These are phyloP conservation scores for Harpagus bidentatus DNA, from an alignment of 2,113 vertebrate species.

Conservation along the genomic window DNA sequence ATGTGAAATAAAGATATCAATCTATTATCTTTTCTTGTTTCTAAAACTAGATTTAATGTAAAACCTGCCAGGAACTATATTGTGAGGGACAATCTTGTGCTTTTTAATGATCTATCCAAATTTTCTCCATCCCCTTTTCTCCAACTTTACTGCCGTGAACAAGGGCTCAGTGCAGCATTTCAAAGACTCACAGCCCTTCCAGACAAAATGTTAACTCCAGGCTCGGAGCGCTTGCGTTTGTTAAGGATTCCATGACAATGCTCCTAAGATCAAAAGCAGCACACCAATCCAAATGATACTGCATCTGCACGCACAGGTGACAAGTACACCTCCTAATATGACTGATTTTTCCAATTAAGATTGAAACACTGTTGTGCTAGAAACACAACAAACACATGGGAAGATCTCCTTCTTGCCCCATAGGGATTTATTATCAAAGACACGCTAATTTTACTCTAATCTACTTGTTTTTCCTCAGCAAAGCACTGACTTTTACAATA, in stretches of 20 bases:
- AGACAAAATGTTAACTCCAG: not conserved
- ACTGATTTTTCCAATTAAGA: constrained; percentile 41
- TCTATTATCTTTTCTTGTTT: not conserved
- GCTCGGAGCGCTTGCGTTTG: not conserved
- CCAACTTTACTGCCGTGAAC: not conserved
- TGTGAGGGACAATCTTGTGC: not conserved
- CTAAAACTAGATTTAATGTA: not conserved
- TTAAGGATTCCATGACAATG: not conserved
- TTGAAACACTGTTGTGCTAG: not conserved
- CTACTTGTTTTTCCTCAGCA: not conserved
- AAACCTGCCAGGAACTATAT: not conserved
- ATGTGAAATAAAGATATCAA: not conserved
- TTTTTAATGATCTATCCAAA: not conserved
- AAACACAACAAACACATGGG: not conserved
- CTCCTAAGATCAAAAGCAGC: not conserved
- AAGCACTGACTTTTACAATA: not conserved
- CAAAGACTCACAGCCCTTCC: not conserved
- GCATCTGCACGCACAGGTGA: too few relatives aligned
- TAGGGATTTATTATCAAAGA: not conserved
- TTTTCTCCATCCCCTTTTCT: not conserved
- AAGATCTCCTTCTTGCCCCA: not conserved
- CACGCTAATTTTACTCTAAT: not conserved
- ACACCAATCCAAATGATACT: not conserved
- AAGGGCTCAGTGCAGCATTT: not conserved
- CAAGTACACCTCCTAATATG: not conserved